Evolutionary conservation across 2,113 vertebrate species (phyloP), one percentile per base, ranked within the genome.

Genomic region (Nibea albiflora): DNA sequence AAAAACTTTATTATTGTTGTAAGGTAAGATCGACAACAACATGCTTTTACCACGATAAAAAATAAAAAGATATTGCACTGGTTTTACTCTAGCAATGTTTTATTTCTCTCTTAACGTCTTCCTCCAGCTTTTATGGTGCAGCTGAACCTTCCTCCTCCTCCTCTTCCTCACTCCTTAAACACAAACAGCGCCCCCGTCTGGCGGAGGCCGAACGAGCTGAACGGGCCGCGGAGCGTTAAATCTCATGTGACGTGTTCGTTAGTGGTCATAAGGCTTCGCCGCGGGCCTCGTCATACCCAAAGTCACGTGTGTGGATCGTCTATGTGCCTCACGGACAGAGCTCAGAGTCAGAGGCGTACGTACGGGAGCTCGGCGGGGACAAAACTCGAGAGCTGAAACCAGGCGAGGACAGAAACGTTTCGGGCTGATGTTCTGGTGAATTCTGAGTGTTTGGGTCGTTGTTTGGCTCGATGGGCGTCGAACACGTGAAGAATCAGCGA

Each of bases 51-150:
- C 92, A 95, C 94, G 85, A 90, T 89, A 89, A 84, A 92, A 92
- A 94, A 93, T 84, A 81, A 91, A 93, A 93, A 92, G 87, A 93
- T 95, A 95, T 95, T 95, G 94, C 94, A 95, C 94, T 92, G 92
- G 88, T 92, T 93, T 93, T 83, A 92, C 89, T 83, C 77, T 81
- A 92, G 86, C 80, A 83, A 85, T 87, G 83, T 75, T 84, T 71
- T 0, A 28, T 52, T 56, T 63, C 67, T 56, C 42, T 64, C 62
- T 60, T 39, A 28, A 78, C 14, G 31, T 58, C 74, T 76, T 74
- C 76, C 78, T 83, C 78, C 65, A 80, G 64, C 72, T 86, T 80
- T 83, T 65, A 63, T 44, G 72, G 65, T 73, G 69, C 76, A 49
- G 64, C 62, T 44, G 62, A 66, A 54, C 31, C 31, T 35, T 35